These are phyloP conservation scores for Oxygymnocypris stewartii DNA, from an alignment of 2,113 vertebrate species.

Conservation along the genomic window DNA sequence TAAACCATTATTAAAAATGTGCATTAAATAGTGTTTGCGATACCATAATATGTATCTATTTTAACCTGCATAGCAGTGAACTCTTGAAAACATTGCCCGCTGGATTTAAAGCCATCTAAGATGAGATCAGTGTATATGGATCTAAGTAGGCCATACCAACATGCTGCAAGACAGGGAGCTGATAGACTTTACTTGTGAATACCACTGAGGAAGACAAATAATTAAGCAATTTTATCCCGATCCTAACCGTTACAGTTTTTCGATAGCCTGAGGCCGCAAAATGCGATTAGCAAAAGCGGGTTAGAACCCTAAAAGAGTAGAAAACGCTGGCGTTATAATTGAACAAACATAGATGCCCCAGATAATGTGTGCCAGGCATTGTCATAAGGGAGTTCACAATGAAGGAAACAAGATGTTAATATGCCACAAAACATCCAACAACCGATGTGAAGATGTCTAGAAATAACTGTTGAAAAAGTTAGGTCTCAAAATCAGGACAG, in stretches of 20 bases:
- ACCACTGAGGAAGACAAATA: conserved; percentile 62
- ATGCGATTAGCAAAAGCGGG: conserved; percentile 68
- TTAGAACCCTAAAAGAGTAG: conserved; percentile 62
- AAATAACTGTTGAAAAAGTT: conserved; percentile 27
- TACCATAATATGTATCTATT: background rate
- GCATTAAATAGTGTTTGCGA: background rate
- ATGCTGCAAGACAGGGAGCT: conserved; percentile 48
- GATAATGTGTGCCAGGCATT: conserved; percentile 56
- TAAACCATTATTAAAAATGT: background rate
- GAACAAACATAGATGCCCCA: conserved; percentile 60
- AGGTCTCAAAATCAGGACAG: conserved; percentile 5
- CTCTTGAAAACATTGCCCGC: background rate
- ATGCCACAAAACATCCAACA: conserved; percentile 51
- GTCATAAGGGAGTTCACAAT: conserved; percentile 47
- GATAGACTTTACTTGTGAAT: conserved; percentile 57
- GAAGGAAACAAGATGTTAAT: conserved; percentile 51
- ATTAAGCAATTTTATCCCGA: conserved; percentile 56
- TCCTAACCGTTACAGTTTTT: conserved; percentile 59
- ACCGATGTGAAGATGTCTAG: conserved; percentile 17
- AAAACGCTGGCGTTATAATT: conserved; percentile 55
- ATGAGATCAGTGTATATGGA: conserved; percentile 25
- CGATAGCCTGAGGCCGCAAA: conserved; percentile 66
- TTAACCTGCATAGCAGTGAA: background rate
- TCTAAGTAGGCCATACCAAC: conserved; percentile 61
- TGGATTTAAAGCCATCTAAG: conserved; percentile 7